phyloP scores from a whole-genome alignment of 2,888 invertebrate genomes.

The Apeira syringaria region DNA sequence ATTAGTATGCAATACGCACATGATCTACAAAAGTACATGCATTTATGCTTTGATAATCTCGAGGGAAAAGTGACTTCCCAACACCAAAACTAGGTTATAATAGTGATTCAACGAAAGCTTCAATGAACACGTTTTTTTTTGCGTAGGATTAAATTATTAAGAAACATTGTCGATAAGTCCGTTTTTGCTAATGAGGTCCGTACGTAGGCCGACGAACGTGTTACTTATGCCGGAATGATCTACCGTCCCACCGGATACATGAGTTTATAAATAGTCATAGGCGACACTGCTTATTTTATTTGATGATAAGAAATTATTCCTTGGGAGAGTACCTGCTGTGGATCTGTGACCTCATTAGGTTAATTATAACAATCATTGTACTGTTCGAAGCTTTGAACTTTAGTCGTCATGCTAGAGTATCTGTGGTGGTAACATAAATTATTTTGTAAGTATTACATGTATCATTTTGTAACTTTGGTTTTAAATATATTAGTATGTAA shows the following conservation, averaged over 20 bases:
- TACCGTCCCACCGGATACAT: constrained; percentile 54
- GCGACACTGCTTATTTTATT: constrained; percentile 31
- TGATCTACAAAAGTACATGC: too few relatives aligned
- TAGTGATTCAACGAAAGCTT: too few relatives aligned
- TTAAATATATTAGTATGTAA: too few relatives aligned
- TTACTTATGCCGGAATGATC: constrained; percentile 37
- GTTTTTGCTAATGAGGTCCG: constrained; percentile 68
- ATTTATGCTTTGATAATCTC: too few relatives aligned
- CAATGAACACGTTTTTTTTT: too few relatives aligned
- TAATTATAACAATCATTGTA: too few relatives aligned
- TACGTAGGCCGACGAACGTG: constrained; percentile 38
- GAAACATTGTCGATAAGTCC: constrained; percentile 19
- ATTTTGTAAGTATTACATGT: too few relatives aligned
- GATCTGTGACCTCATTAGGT: neutral
- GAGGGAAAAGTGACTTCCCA: too few relatives aligned
- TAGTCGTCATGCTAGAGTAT: neutral
- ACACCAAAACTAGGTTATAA: too few relatives aligned
- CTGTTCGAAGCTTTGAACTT: neutral
- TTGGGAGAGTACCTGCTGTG: constrained; percentile 30
- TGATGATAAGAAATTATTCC: constrained; percentile 42
- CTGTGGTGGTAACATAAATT: too few relatives aligned
- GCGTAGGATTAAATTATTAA: neutral
- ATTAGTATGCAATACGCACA: too few relatives aligned
- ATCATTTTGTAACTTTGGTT: too few relatives aligned
- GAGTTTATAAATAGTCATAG: constrained; percentile 54